Conservation (phyloP, 2,113 vertebrate species). For the Megatriorchis doriae region DNA sequence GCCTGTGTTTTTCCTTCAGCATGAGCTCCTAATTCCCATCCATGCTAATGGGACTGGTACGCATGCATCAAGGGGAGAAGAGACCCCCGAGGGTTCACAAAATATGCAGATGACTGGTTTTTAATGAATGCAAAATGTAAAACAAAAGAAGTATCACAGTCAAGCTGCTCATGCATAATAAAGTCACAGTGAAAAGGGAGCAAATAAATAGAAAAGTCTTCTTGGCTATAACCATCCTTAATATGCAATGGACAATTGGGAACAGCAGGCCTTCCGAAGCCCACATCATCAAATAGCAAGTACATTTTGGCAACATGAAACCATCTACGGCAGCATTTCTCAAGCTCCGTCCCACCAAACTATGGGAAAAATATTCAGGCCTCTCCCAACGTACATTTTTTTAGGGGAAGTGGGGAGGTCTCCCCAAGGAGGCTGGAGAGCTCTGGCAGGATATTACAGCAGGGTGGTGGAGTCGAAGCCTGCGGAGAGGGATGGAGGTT, state of each 20-base stretch:
- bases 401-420: not conserved
- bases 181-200: constrained; percentile 71
- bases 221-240: constrained; percentile 71
- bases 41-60: constrained; percentile 74
- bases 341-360: not conserved
- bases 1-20: constrained; percentile 57
- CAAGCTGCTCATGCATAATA: constrained; percentile 77
- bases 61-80: constrained; percentile 71
- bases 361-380: constrained; percentile 13
- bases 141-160: constrained; percentile 77
- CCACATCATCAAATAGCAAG: constrained; percentile 73
- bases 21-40: constrained; percentile 67
- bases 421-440: not conserved
- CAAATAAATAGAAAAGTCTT: constrained; percentile 74
- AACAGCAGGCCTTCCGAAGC: constrained; percentile 71
- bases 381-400: not conserved
- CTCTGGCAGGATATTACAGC: not conserved
- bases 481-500: not conserved
- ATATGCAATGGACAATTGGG: constrained; percentile 80
- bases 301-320: constrained; percentile 67
- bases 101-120: constrained; percentile 85
- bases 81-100: constrained; percentile 78
- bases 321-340: not conserved
- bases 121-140: constrained; percentile 85
- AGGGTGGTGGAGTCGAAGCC: fast-evolving